Base-by-base conservation (phyloP, 2,797 vertebrate species). In the Luscinia megarhynchos region DNA sequence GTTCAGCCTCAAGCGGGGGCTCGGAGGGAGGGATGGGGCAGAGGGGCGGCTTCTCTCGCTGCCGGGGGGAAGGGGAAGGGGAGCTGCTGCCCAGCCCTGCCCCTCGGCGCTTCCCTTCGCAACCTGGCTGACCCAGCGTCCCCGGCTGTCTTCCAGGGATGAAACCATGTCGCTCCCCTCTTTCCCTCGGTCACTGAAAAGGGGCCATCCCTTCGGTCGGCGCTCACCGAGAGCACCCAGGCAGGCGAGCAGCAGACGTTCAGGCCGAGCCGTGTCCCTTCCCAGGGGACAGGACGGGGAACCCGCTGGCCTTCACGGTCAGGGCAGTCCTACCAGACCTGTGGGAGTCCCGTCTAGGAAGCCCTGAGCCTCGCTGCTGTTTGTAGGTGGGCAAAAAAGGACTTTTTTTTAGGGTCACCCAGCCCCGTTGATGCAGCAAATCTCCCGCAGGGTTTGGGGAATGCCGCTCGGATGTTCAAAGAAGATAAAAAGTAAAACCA, bases 1-100 rank as follows among this genome's bases (percentile, higher is more conserved):
- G 77, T 58, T 96, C 81, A 96, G 59, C 67, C 93, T 96, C 95
- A 95, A 78, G 55, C 38, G 21, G 79, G 69, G 26, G 68, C 46
- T 57, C 5, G 26, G 40, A 64, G 75, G 79, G 29, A 74, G 46
- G 73, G 51, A 84, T 46, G 74, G 85, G 84, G 83, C 66, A 75
- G 73, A 76, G 86, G 54, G 84, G 77, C 17, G 58, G 51, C 48
- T 93, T 73, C 36, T 58, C n/a, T 16, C 8, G 1, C 55, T 24
- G 66, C 18, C 51, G 41, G 26, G 43, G 67, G 53, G 30, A 54
- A 50, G 45, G 66, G 53, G 45, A 84, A 87, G 63, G 63, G 91
- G 76, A 68, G 30, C 34, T 30, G 55, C 86, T 29, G 36, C 58
- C 50, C 72, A 41, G 43, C 78, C 29, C 58, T 54, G 55, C 43